Evolutionary conservation across 2,797 vertebrate genomes (phyloP).

Genomic region (Diglossa cyanea): DNA sequence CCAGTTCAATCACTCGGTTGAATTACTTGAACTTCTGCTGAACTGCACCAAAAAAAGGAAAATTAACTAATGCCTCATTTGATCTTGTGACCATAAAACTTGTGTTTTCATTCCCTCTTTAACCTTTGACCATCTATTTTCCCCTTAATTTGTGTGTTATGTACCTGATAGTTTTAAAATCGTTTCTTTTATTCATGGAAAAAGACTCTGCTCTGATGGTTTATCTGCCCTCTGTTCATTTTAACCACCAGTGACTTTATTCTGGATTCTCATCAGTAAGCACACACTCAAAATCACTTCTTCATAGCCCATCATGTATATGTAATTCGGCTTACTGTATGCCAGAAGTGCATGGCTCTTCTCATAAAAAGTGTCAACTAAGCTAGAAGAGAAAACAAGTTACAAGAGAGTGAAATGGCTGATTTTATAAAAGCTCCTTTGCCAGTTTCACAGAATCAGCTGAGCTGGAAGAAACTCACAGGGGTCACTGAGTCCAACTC

Average conservation of each 20-base stretch:
- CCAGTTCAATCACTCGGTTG: slow-evolving; percentile 60
- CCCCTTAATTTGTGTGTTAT: slow-evolving; percentile 62
- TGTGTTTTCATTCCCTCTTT: slow-evolving; percentile 66
- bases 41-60: slow-evolving; percentile 66
- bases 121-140: slow-evolving; percentile 65
- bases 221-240: not conserved
- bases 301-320: not conserved
- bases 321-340: not conserved
- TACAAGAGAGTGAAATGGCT: not conserved
- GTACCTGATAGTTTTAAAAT: slow-evolving; percentile 64
- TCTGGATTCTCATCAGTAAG: not conserved
- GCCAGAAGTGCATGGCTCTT: not conserved
- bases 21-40: slow-evolving; percentile 69
- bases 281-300: not conserved
- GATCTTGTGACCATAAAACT: slow-evolving; percentile 68
- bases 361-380: not conserved
- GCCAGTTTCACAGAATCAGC: not conserved
- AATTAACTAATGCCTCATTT: slow-evolving; percentile 70
- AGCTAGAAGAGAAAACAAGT: not conserved
- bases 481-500: not conserved
- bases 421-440: not conserved
- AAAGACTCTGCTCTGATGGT: not conserved
- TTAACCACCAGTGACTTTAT: not conserved
- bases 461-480: not conserved
- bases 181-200: slow-evolving; percentile 48